Conservation (phyloP, 2,797 vertebrate species). For the Enteromius radiatus region DNA sequence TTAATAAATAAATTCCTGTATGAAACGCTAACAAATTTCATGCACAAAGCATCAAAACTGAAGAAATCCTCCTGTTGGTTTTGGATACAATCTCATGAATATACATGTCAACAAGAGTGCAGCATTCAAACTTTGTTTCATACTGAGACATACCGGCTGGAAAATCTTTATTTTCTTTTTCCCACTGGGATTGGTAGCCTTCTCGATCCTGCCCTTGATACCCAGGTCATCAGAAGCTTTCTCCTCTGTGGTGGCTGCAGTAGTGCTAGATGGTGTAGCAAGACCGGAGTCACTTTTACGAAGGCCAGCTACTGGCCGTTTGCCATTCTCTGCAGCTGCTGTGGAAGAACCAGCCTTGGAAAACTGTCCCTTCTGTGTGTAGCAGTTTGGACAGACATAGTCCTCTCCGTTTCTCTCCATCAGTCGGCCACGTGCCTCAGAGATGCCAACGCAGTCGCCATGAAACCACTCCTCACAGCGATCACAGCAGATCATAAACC, state of each 20-base stretch:
- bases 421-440: constrained; percentile 93
- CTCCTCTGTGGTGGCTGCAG: constrained; percentile 65
- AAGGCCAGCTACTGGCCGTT: constrained; percentile 46
- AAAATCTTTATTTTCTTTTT: constrained; percentile 99
- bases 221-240: constrained; percentile 84
- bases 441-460: constrained; percentile 97
- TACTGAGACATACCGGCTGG: constrained; percentile 89
- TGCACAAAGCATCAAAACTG: not conserved
- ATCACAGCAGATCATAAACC: constrained; percentile 99
- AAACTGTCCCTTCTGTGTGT: constrained; percentile 84
- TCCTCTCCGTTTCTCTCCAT: constrained; percentile 97
- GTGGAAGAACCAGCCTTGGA: constrained; percentile 67
- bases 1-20: not conserved
- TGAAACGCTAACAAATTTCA: not conserved
- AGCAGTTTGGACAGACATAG: constrained; percentile 99
- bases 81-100: not conserved
- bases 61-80: too few relatives aligned
- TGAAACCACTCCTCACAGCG: constrained; percentile 99
- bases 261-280: constrained; percentile 7
- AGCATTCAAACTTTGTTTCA: constrained; percentile 21
- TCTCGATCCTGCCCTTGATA: constrained; percentile 98
- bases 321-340: constrained; percentile 72
- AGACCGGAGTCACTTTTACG: constrained; percentile 55
- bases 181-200: constrained; percentile 93
- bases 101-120: not conserved